Percentiles rank a stretch among this genome's conserved stretches.
Conservation (phyloP, 2,113 vertebrate genomes). For the Collichthys lucidus region DNA sequence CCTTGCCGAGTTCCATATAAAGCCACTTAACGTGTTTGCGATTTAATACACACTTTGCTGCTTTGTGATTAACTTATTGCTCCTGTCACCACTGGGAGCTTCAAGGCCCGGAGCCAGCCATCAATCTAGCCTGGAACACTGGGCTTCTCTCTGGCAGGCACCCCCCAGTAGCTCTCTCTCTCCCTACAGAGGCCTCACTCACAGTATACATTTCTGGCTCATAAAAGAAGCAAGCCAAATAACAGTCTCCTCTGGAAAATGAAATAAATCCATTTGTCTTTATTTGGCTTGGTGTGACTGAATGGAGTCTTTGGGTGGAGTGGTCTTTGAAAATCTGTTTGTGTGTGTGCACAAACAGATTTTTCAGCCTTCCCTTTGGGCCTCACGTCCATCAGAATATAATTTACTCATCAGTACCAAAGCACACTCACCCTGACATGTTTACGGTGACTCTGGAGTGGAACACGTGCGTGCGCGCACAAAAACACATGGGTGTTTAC, state of each 20-base stretch:
- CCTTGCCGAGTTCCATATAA: conserved; percentile 27
- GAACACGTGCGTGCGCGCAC: conserved; percentile 4
- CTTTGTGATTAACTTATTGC: conserved; percentile 56
- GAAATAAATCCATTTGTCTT: conserved; percentile 63
- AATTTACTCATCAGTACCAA: conserved; percentile 51
- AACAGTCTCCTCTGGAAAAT: conserved; percentile 56
- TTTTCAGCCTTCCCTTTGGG: conserved; percentile 10
- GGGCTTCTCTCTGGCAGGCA: conserved; percentile 43
- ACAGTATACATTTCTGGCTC: conserved; percentile 63
- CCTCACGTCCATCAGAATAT: conserved; percentile 47
- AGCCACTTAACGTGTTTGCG: conserved; percentile 31
- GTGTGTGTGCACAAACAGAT: not conserved
- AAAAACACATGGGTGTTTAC: conserved; percentile 40
- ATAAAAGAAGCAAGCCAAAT: conserved; percentile 50
- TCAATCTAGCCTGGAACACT: conserved; percentile 39
- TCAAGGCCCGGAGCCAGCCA: conserved; percentile 34
- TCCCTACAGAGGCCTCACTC: conserved; percentile 44
- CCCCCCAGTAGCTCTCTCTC: conserved; percentile 38
- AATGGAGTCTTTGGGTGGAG: conserved; percentile 35
- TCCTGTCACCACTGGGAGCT: conserved; percentile 43
- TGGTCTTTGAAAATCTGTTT: conserved; percentile 17
- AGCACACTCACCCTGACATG: conserved; percentile 37
- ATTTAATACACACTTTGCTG: conserved; percentile 47
- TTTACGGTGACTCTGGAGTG: conserved; percentile 39
- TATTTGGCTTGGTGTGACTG: conserved; percentile 57